phyloP scores from a whole-genome alignment of 2,797 vertebrate genomes.

The Halcyon smyrnensis region DNA sequence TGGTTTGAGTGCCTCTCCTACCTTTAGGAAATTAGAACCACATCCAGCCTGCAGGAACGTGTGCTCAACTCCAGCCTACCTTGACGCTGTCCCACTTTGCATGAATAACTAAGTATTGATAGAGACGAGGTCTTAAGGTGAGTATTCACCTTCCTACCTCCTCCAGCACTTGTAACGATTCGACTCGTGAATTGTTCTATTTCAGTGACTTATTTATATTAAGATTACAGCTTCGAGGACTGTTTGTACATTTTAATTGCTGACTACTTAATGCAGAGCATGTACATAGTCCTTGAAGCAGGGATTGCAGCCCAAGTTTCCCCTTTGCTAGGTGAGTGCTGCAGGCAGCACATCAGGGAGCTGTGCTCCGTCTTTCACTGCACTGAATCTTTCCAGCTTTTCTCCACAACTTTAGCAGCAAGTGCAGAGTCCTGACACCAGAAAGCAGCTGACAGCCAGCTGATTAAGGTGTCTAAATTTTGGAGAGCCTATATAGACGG shows the following conservation, averaged over 20 bases:
- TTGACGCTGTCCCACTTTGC: not conserved
- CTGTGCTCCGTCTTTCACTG: not conserved
- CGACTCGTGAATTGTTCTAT: not conserved
- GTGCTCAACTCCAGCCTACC: not conserved
- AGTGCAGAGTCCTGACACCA: not conserved
- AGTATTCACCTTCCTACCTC: not conserved
- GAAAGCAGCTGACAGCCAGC: not conserved
- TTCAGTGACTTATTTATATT: not conserved
- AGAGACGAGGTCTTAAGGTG: not conserved
- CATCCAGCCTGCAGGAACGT: not conserved
- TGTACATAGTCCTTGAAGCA: not conserved
- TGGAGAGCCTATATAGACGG: not conserved
- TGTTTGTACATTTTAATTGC: not conserved
- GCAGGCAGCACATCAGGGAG: not conserved
- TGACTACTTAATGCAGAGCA: not conserved
- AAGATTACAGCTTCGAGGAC: not conserved
- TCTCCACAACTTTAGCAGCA: not conserved
- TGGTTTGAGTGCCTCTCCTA: not conserved
- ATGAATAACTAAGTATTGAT: not conserved
- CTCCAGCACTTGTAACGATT: not conserved
- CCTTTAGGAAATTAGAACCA: constrained; percentile 5
- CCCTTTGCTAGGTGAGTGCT: not conserved
- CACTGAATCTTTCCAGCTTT: not conserved
- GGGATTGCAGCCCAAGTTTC: not conserved
- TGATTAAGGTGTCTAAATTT: not conserved